A percentile compares a stretch with the other conserved stretches of the same genome.
Conservation (phyloP, 2,888 invertebrate genomes). For the Ophraella communa region DNA sequence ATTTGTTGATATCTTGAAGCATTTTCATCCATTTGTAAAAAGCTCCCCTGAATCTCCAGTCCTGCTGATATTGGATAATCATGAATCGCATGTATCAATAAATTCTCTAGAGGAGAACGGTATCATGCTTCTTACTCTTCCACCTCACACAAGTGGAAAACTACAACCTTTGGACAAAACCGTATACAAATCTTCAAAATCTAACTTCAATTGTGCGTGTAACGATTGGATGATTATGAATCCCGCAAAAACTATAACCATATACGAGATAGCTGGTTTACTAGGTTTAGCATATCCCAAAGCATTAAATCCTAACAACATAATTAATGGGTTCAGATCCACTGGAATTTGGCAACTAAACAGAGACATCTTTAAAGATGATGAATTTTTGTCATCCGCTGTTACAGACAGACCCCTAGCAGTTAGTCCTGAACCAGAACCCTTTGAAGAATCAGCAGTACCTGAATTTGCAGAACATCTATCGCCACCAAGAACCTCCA, state of each 20-base stretch:
- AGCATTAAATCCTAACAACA: slow-evolving; percentile 35
- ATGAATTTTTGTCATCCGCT: slow-evolving; percentile 27
- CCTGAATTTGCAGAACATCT: too few relatives aligned
- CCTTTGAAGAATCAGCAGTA: too few relatives aligned
- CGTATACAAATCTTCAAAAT: slow-evolving; percentile 1
- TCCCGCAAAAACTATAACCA: slow-evolving; percentile 23
- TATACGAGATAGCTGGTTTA: slow-evolving; percentile 36
- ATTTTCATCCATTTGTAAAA: slow-evolving; percentile 33
- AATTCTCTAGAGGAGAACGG: slow-evolving; percentile 4
- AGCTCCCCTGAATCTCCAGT: slow-evolving; percentile 33
- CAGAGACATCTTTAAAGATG: too few relatives aligned
- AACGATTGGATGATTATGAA: slow-evolving; percentile 4
- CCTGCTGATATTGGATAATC: slow-evolving; percentile 10
- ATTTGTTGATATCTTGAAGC: slow-evolving; percentile 29
- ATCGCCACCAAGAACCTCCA: too few relatives aligned
- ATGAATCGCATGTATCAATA: slow-evolving; percentile 3
- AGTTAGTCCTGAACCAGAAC: too few relatives aligned
- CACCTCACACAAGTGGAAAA: not conserved
- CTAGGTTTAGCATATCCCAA: slow-evolving; percentile 35
- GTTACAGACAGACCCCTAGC: slow-evolving; percentile 16
- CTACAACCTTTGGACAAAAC: slow-evolving; percentile 3
- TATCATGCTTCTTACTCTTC: not conserved
- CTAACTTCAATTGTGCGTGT: not conserved
- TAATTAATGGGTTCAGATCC: slow-evolving; percentile 28
- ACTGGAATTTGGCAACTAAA: slow-evolving; percentile 32